Evolutionary conservation across 2,888 invertebrate genomes (phyloP).

Genomic region (Tenthredo livida): DNA sequence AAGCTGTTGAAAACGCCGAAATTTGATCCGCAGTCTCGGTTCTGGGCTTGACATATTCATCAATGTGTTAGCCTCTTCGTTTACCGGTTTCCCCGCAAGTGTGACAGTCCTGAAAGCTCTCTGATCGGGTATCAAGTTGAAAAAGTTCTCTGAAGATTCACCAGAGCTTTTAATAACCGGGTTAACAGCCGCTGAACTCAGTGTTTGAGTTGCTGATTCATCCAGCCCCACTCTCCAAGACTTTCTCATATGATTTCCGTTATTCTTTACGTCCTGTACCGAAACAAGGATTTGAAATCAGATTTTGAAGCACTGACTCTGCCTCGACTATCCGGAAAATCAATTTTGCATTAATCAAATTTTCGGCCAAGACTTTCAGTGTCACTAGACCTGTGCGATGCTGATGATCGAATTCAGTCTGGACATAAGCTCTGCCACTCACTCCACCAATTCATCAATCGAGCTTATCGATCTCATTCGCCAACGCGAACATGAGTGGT

Average conservation of each 20-base stretch:
- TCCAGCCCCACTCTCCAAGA: background rate
- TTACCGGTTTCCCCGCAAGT: background rate
- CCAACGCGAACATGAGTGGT: background rate
- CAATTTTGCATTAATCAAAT: background rate
- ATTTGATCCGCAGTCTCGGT: background rate
- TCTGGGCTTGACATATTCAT: background rate
- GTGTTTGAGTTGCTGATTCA: background rate
- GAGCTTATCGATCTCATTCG: background rate
- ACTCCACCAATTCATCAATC: background rate
- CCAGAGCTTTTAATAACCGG: background rate
- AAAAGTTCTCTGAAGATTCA: background rate
- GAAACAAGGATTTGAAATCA: background rate
- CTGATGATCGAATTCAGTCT: background rate
- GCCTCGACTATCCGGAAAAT: background rate
- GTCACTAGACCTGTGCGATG: background rate
- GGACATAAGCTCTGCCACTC: background rate
- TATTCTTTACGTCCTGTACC: background rate
- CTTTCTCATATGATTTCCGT: background rate
- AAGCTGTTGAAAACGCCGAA: background rate
- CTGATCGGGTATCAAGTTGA: background rate
- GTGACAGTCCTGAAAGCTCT: background rate
- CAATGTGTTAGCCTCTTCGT: background rate
- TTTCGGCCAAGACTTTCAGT: background rate
- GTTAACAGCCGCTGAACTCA: background rate
- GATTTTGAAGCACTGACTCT: background rate